A percentile compares a stretch with the other conserved stretches of the same genome.
phyloP scores from a whole-genome alignment of 2,797 vertebrate species.

The Champsocephalus gunnari region DNA sequence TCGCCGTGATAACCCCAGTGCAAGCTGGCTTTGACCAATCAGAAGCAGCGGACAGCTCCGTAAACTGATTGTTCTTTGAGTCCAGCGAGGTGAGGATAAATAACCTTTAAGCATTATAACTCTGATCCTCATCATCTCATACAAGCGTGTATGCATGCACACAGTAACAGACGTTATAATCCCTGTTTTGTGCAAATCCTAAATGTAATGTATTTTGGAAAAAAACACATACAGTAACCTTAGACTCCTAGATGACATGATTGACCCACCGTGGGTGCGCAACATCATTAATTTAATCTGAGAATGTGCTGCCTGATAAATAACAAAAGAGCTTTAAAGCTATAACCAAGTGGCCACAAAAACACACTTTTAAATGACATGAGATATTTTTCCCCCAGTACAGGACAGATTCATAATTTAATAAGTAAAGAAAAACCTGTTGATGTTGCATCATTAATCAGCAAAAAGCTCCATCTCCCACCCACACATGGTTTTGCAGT shows the following conservation, averaged over 20 bases:
- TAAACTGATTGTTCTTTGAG: constrained; percentile 61
- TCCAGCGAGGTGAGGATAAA: constrained; percentile 37
- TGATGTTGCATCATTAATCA: constrained; percentile 15
- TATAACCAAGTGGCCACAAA: not conserved
- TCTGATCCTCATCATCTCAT: constrained; percentile 27
- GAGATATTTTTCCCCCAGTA: not conserved
- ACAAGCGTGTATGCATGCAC: constrained; percentile 2
- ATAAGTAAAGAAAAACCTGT: not conserved
- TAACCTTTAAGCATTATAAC: constrained; percentile 43
- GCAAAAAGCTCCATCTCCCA: not conserved
- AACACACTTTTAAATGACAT: not conserved
- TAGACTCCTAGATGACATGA: not conserved
- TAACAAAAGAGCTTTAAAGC: not conserved
- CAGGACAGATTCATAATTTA: not conserved
- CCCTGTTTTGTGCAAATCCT: constrained; percentile 34
- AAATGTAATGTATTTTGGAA: not conserved
- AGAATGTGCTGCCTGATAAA: not conserved
- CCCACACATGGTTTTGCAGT: constrained; percentile 5
- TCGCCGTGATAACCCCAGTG: constrained; percentile 5
- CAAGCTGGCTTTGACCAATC: constrained; percentile 34
- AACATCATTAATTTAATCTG: constrained; percentile 8
- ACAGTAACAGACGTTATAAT: constrained; percentile 34
- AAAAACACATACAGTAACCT: not conserved
- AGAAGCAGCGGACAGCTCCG: not conserved
- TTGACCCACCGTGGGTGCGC: constrained; percentile 5